These are phyloP conservation scores for Kryphioiulus occultus DNA, from an alignment of 2,888 invertebrate species.

Conservation along the genomic window DNA sequence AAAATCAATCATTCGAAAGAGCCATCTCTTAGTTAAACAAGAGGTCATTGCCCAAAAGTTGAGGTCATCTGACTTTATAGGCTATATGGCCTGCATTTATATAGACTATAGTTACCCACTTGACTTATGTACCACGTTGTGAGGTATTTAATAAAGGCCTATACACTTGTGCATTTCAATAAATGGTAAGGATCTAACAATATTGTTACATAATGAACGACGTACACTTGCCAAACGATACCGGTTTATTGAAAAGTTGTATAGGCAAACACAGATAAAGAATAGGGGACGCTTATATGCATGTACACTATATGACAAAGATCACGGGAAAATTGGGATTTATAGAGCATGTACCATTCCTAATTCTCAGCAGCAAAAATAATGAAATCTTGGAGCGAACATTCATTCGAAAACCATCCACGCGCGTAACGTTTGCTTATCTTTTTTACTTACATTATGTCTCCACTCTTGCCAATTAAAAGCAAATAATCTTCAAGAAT, in stretches of 20 bases:
- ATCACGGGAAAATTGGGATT: background rate
- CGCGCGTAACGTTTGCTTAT: background rate
- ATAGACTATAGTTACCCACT: background rate
- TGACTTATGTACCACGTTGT: background rate
- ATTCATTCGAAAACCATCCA: background rate
- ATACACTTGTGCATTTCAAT: background rate
- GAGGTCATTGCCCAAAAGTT: conserved; percentile 21
- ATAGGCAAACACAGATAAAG: no score
- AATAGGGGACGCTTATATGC: background rate
- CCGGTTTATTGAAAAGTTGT: background rate
- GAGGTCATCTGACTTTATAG: background rate
- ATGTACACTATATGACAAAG: background rate
- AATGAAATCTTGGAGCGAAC: background rate
- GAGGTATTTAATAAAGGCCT: background rate
- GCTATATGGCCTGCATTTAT: background rate
- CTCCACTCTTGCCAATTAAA: conserved; percentile 92
- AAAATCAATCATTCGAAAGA: conserved; percentile 42
- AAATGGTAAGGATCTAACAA: no score
- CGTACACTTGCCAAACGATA: background rate
- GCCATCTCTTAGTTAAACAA: background rate
- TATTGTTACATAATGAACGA: background rate
- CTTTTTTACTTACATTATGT: conserved; percentile 71
- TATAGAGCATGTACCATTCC: background rate
- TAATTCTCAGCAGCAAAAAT: background rate
- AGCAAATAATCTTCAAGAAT: conserved; percentile 88